phyloP scores from a whole-genome alignment of 2,888 invertebrate species.

The Synanthedon formicaeformis region DNA sequence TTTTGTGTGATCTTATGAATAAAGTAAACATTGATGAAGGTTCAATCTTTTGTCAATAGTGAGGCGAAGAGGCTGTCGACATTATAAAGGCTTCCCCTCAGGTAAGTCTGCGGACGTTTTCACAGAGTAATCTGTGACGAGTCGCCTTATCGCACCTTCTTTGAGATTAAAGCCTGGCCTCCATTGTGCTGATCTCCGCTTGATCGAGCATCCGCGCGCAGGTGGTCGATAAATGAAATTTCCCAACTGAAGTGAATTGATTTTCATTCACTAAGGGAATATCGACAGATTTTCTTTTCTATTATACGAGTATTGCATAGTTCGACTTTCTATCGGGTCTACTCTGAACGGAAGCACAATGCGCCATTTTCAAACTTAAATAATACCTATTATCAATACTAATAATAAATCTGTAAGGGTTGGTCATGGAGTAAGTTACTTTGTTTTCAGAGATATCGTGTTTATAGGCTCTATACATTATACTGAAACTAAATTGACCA shows the following conservation, averaged over 20 bases:
- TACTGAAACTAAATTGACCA: too few species aligned
- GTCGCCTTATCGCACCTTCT: constrained; percentile 13
- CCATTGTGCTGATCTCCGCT: constrained; percentile 32
- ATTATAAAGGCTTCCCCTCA: background rate
- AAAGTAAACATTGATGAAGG: background rate
- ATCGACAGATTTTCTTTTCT: constrained; percentile 18
- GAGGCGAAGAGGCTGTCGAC: background rate
- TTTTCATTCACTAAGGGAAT: constrained; percentile 37
- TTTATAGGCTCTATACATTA: too few species aligned
- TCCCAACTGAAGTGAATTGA: constrained; percentile 39
- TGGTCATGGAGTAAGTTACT: too few species aligned
- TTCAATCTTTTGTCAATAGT: background rate
- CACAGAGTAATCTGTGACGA: constrained; percentile 25
- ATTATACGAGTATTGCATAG: constrained; percentile 11
- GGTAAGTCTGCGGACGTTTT: background rate
- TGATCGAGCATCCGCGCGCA: constrained; percentile 39
- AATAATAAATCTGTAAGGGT: too few species aligned
- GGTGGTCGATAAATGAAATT: constrained; percentile 48
- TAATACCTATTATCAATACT: too few species aligned
- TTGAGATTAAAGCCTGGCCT: constrained; percentile 29
- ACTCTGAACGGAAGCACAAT: too few species aligned
- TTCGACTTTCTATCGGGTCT: background rate
- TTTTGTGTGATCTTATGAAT: background rate
- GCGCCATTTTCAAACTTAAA: too few species aligned
- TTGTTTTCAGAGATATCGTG: too few species aligned